A percentile compares a stretch with the other conserved stretches of the same genome.
These are phyloP conservation scores for Cryptus viduatorius DNA, from an alignment of 2,888 invertebrate species.

Conservation along the genomic window DNA sequence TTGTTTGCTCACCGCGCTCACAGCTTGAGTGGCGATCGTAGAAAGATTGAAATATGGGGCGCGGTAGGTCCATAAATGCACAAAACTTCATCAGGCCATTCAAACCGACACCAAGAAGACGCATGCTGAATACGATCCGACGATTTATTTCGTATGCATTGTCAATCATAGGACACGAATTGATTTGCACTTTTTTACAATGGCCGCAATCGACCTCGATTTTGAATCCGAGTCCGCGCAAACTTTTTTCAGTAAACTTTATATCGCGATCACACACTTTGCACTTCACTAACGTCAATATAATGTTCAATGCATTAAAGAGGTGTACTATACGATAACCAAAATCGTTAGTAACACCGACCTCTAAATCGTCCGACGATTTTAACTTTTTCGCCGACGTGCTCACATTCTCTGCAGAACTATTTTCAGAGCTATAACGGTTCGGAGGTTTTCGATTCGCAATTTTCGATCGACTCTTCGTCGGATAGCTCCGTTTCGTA, in stretches of 20 bases:
- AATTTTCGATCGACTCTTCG: conserved; percentile 19
- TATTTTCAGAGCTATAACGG: conserved; percentile 57
- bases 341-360: conserved; percentile 61
- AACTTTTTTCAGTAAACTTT: conserved; percentile 60
- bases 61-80: too few species aligned
- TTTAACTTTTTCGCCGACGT: conserved; percentile 60
- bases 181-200: background rate
- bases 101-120: too few species aligned
- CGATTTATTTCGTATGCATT: conserved; percentile 57
- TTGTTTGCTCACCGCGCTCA: conserved; percentile 53
- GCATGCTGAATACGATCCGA: conserved; percentile 42
- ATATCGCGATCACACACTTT: conserved; percentile 58
- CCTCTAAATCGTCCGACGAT: conserved; percentile 60
- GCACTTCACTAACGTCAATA: conserved; percentile 57
- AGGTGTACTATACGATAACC: conserved; percentile 53
- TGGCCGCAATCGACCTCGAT: background rate
- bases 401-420: conserved; percentile 61
- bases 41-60: background rate
- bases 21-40: conserved; percentile 53
- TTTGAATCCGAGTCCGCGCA: conserved; percentile 55
- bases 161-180: background rate
- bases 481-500: conserved; percentile 53
- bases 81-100: too few species aligned
- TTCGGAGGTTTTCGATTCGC: too few species aligned
- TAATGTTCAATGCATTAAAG: background rate